These are phyloP conservation scores for Caenorhabditis sp. DNA, from an alignment of 2,888 invertebrate genomes.

Conservation along the genomic window DNA sequence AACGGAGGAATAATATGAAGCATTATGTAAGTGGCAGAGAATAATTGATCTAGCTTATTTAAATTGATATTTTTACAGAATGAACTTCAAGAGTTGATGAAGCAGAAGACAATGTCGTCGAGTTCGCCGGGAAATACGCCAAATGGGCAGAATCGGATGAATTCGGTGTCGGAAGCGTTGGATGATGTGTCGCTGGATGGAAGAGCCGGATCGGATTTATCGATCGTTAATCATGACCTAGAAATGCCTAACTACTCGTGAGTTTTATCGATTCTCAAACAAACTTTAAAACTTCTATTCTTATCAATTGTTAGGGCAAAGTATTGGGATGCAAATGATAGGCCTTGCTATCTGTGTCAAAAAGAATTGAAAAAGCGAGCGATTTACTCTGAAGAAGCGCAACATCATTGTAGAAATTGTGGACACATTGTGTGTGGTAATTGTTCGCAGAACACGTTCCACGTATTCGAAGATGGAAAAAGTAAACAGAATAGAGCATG, in stretches of 20 bases:
- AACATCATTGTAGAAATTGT: slow-evolving; percentile 51
- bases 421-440: slow-evolving; percentile 45
- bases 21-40: background rate
- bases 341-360: slow-evolving; percentile 36
- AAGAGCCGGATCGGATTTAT: background rate
- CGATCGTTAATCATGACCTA: slow-evolving; percentile 4
- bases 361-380: slow-evolving; percentile 18
- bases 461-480: slow-evolving; percentile 38
- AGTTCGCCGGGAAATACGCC: background rate
- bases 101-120: background rate
- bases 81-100: background rate
- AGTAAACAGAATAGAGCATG: slow-evolving; percentile 41
- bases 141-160: background rate
- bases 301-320: background rate
- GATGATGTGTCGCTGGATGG: slow-evolving; percentile 6
- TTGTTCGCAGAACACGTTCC: slow-evolving; percentile 37
- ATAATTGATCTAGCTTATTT: slow-evolving; percentile 13
- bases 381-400: slow-evolving; percentile 25
- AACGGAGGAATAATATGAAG: slow-evolving; percentile 21
- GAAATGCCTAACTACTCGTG: background rate
- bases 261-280: background rate
- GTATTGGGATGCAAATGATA: slow-evolving; percentile 16
- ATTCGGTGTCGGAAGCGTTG: slow-evolving; percentile 8
- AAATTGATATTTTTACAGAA: too few species aligned
- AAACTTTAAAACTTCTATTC: too few species aligned